A percentile compares a stretch with the other conserved stretches of the same genome.
Evolutionary conservation across 2,797 vertebrate species (phyloP).

Genomic region (Saxicola maurus): DNA sequence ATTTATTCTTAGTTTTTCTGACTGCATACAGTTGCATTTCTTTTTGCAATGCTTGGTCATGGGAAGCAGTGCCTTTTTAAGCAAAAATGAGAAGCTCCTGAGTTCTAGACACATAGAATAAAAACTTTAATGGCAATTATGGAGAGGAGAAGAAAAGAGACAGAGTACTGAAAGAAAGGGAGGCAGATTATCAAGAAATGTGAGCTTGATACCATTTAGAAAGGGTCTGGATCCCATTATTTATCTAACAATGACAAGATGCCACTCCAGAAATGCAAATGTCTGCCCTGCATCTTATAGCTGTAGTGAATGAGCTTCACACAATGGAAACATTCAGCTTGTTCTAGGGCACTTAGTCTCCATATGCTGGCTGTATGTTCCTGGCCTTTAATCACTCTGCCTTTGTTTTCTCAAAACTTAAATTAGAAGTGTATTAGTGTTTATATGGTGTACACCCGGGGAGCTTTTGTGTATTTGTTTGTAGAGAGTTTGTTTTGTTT

Average conservation of each 20-base stretch:
- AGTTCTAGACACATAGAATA: not conserved
- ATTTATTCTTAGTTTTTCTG: not conserved
- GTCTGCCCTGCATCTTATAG: not conserved
- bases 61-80: not conserved
- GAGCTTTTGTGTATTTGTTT: not conserved
- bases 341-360: not conserved
- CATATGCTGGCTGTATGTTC: conserved; percentile 2
- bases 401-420: conserved; percentile 26
- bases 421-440: not conserved
- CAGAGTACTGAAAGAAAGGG: conserved; percentile 18
- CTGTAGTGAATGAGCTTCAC: conserved; percentile 14
- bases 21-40: not conserved
- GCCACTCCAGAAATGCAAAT: conserved; percentile 48
- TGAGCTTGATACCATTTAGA: not conserved
- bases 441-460: not conserved
- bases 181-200: not conserved
- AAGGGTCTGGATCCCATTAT: not conserved
- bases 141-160: not conserved
- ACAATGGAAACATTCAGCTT: conserved; percentile 38
- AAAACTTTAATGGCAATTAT: conserved; percentile 19
- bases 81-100: not conserved
- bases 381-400: not conserved
- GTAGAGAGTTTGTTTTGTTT: not conserved
- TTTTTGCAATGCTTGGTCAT: not conserved
- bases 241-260: conserved; percentile 23